Conservation (phyloP, 2,797 vertebrate genomes). For the Hydrophis major region DNA sequence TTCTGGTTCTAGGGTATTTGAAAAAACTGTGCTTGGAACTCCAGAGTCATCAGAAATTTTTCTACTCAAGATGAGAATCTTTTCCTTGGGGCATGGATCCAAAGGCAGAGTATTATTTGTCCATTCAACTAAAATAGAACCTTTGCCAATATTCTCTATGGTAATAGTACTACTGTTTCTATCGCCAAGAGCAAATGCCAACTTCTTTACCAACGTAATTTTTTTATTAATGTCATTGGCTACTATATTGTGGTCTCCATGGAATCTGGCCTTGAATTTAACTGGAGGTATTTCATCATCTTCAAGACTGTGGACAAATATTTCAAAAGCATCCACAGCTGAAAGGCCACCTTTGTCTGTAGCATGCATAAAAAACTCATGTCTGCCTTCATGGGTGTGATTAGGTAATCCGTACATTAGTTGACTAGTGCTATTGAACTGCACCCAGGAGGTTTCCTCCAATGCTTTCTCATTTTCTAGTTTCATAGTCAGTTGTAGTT, state of each 20-base stretch:
- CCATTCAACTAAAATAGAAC: slow-evolving; percentile 93
- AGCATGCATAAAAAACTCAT: slow-evolving; percentile 95
- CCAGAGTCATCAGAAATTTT: slow-evolving; percentile 80
- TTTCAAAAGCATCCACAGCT: slow-evolving; percentile 91
- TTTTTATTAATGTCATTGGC: slow-evolving; percentile 87
- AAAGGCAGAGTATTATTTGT: slow-evolving; percentile 90
- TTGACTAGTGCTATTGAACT: slow-evolving; percentile 97
- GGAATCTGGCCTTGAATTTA: slow-evolving; percentile 83
- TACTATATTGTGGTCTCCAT: slow-evolving; percentile 82
- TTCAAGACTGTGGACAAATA: slow-evolving; percentile 85
- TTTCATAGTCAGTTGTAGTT: slow-evolving; percentile 89
- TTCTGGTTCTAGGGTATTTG: slow-evolving; percentile 82
- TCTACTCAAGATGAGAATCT: slow-evolving; percentile 80
- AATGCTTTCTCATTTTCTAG: slow-evolving; percentile 84
- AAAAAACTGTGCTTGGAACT: slow-evolving; percentile 73
- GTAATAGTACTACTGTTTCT: slow-evolving; percentile 93
- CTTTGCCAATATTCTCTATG: slow-evolving; percentile 84
- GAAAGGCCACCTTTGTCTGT: slow-evolving; percentile 90
- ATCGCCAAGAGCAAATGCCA: slow-evolving; percentile 86
- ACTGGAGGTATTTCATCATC: slow-evolving; percentile 83
- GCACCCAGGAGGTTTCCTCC: slow-evolving; percentile 92
- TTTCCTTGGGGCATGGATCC: slow-evolving; percentile 88
- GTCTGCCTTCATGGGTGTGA: slow-evolving; percentile 82
- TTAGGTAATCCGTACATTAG: slow-evolving; percentile 94
- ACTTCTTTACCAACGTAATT: slow-evolving; percentile 89